These are phyloP conservation scores for Isoperla grammatica DNA, from an alignment of 2,888 invertebrate genomes.

Conservation along the genomic window DNA sequence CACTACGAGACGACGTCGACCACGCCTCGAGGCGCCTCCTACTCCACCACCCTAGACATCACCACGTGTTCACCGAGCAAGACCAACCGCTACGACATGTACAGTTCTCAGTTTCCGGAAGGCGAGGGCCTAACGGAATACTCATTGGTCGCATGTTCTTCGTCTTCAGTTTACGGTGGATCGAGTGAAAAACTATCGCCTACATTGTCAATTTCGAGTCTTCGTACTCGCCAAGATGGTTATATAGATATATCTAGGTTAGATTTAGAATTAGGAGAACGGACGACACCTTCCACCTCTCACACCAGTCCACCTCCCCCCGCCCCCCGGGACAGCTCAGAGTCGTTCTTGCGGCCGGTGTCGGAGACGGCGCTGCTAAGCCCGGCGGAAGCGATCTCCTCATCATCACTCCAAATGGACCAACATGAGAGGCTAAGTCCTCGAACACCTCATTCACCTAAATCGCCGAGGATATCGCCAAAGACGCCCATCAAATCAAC, in stretches of 20 bases:
- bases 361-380: constrained; percentile 41
- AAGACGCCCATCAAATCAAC: constrained; percentile 56
- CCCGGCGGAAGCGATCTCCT: constrained; percentile 34
- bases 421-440: constrained; percentile 30
- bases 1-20: constrained; percentile 48
- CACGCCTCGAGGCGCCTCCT: constrained; percentile 48
- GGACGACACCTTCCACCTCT: constrained; percentile 41
- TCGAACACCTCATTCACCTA: constrained; percentile 53
- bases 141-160: constrained; percentile 46
- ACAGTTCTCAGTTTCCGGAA: constrained; percentile 16
- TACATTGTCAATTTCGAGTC: constrained; percentile 56
- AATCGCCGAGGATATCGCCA: constrained; percentile 66
- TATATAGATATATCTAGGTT: constrained; percentile 46
- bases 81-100: constrained; percentile 11
- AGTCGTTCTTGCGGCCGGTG: constrained; percentile 47
- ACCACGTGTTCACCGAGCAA: constrained; percentile 10
- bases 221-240: constrained; percentile 58
- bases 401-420: constrained; percentile 35
- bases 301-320: constrained; percentile 74
- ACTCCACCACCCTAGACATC: constrained; percentile 14
- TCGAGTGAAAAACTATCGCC: constrained; percentile 46
- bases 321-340: constrained; percentile 63
- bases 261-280: constrained; percentile 22
- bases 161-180: constrained; percentile 50
- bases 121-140: constrained; percentile 42